phyloP scores from a whole-genome alignment of 2,888 invertebrate genomes.

The Horisme vitalbata region DNA sequence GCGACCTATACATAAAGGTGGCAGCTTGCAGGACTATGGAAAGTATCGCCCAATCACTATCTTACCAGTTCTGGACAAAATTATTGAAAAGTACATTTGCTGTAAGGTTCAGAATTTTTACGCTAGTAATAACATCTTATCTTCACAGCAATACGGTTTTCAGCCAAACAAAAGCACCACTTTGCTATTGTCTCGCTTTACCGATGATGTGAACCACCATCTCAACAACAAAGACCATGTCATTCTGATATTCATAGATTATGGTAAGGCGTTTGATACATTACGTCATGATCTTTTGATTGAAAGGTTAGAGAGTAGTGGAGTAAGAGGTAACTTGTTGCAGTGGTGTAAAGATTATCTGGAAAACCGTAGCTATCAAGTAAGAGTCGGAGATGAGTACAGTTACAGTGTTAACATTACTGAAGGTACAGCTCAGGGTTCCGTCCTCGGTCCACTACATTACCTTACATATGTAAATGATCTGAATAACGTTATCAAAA shows the following conservation, averaged over 20 bases:
- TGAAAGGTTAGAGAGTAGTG: not conserved
- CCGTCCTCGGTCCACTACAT: not conserved
- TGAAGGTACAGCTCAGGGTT: not conserved
- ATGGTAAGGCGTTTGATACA: constrained; percentile 10
- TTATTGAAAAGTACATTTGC: constrained; percentile 8
- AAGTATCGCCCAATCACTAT: constrained; percentile 14
- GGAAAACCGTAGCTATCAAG: not conserved
- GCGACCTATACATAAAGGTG: constrained; percentile 8
- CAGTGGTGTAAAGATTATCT: constrained; percentile 4
- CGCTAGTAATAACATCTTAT: not conserved
- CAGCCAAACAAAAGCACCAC: constrained; percentile 8
- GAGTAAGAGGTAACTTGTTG: constrained; percentile 1
- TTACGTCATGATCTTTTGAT: constrained; percentile 1
- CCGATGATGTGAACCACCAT: not conserved
- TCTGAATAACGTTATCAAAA: not conserved
- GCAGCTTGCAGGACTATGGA: not conserved
- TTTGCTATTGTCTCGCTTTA: constrained; percentile 5
- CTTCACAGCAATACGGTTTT: constrained; percentile 1
- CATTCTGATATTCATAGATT: constrained; percentile 1
- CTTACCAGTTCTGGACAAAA: constrained; percentile 6
- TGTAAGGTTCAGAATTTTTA: constrained; percentile 3
- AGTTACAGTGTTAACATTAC: not conserved
- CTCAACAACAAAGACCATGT: constrained; percentile 6
- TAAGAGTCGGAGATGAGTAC: not conserved
- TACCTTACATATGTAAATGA: constrained; percentile 2